A percentile compares a stretch with the other conserved stretches of the same genome.
These are phyloP conservation scores for Buathra laborator DNA, from an alignment of 2,888 invertebrate genomes.

Conservation along the genomic window DNA sequence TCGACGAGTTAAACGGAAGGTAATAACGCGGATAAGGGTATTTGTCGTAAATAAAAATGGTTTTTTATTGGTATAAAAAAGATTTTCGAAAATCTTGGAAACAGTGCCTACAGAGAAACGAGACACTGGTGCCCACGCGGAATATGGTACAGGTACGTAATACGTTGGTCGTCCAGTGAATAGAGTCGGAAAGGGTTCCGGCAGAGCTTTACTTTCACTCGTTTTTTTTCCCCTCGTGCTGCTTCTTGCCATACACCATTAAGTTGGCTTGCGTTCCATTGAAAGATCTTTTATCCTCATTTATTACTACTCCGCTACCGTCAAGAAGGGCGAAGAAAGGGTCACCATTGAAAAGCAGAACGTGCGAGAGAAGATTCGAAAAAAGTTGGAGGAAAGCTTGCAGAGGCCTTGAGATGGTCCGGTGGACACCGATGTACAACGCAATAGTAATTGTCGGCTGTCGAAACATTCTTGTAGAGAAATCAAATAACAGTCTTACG, in stretches of 20 bases:
- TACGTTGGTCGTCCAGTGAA: conserved; percentile 25
- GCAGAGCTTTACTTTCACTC: neutral
- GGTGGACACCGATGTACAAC: neutral
- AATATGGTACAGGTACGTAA: conserved; percentile 16
- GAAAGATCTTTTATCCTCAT: conserved; percentile 48
- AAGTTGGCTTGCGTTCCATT: conserved; percentile 39
- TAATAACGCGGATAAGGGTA: neutral
- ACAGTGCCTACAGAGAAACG: conserved; percentile 1
- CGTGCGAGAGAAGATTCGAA: conserved; percentile 13
- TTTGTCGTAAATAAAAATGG: neutral
- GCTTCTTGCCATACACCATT: conserved; percentile 49
- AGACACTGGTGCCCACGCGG: neutral
- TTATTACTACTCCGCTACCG: conserved; percentile 32
- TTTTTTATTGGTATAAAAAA: neutral
- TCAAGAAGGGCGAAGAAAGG: neutral
- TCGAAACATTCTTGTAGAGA: neutral
- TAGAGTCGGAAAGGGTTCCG: conserved; percentile 34
- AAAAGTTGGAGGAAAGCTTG: conserved; percentile 1
- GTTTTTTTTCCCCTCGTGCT: conserved; percentile 12
- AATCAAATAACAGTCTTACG: neutral
- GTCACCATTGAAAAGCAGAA: conserved; percentile 37
- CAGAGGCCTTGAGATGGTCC: conserved; percentile 19
- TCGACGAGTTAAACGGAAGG: neutral
- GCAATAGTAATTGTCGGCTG: conserved; percentile 35
- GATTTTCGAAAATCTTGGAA: neutral